Evolutionary conservation across 2,888 invertebrate species (phyloP).

Genomic region (Criorhina ranunculi): DNA sequence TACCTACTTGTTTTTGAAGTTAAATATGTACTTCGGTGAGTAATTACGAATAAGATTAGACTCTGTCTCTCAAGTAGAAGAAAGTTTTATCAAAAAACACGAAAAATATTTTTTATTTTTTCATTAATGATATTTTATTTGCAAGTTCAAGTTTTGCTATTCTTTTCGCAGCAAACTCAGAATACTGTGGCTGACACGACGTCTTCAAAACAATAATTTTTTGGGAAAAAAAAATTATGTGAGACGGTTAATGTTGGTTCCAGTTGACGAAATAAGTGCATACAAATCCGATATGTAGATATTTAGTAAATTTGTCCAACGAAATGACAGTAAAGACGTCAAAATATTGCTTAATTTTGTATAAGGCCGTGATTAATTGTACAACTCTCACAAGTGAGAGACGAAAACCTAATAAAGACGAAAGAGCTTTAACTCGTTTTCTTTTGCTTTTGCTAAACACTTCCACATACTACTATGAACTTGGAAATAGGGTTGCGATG

Average conservation of each 20-base stretch:
- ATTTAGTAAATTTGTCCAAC: slow-evolving; percentile 31
- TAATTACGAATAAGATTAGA: slow-evolving; percentile 4
- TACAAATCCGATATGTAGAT: slow-evolving; percentile 32
- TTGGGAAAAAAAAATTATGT: slow-evolving; percentile 16
- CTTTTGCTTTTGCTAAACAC: slow-evolving; percentile 12
- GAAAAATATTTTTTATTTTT: background rate
- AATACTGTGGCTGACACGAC: too few relatives aligned
- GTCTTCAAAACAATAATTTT: slow-evolving; percentile 39
- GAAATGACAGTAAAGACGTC: slow-evolving; percentile 49
- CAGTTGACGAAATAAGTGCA: slow-evolving; percentile 8
- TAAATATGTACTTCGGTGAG: slow-evolving; percentile 9
- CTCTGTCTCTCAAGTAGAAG: slow-evolving; percentile 10
- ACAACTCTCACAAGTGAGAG: slow-evolving; percentile 46
- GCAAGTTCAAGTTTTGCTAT: background rate
- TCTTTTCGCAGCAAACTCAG: background rate
- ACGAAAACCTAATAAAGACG: slow-evolving; percentile 57
- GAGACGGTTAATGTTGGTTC: slow-evolving; percentile 22
- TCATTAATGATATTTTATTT: background rate
- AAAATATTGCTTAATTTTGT: slow-evolving; percentile 51
- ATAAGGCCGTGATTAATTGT: slow-evolving; percentile 46
- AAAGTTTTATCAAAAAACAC: slow-evolving; percentile 19
- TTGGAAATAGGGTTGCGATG: slow-evolving; percentile 27
- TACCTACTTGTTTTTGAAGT: slow-evolving; percentile 33
- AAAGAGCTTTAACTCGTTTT: slow-evolving; percentile 35
- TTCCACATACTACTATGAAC: slow-evolving; percentile 6